Evolutionary conservation across 2,113 vertebrate genomes (phyloP).

Genomic region (Pungitius pungitius): DNA sequence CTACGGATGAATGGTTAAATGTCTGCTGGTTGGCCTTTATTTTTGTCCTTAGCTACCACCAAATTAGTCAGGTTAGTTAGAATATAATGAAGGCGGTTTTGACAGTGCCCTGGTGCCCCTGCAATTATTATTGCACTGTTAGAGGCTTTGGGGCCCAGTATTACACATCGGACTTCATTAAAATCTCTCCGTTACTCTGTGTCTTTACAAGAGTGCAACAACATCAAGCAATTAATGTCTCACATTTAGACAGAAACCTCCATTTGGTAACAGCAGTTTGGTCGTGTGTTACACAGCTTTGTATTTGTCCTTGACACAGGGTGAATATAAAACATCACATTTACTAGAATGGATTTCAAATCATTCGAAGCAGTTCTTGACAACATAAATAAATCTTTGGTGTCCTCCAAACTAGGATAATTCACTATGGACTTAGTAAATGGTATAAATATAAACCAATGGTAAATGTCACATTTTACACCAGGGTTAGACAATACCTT

Average conservation of each 20-base stretch:
- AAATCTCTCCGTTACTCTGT: constrained; percentile 24
- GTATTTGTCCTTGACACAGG: neutral
- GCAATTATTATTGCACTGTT: constrained; percentile 34
- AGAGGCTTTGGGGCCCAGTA: constrained; percentile 37
- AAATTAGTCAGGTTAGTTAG: constrained; percentile 19
- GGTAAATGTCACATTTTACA: neutral
- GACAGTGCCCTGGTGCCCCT: constrained; percentile 30
- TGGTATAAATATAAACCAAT: neutral
- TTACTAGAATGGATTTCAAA: neutral
- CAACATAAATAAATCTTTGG: neutral
- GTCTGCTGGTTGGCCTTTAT: constrained; percentile 20
- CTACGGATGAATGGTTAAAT: constrained; percentile 44
- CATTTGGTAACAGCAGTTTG: neutral
- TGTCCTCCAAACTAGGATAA: neutral
- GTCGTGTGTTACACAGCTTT: neutral
- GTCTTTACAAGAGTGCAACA: constrained; percentile 15
- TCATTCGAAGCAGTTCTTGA: neutral
- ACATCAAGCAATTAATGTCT: constrained; percentile 22
- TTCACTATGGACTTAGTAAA: neutral
- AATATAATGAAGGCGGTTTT: constrained; percentile 46
- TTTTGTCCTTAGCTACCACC: constrained; percentile 38
- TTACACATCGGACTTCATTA: constrained; percentile 45
- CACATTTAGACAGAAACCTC: constrained; percentile 7
- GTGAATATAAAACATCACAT: neutral
- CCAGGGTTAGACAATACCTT: neutral